Conservation (phyloP, 2,113 vertebrate species). For the Meriones unguiculatus region DNA sequence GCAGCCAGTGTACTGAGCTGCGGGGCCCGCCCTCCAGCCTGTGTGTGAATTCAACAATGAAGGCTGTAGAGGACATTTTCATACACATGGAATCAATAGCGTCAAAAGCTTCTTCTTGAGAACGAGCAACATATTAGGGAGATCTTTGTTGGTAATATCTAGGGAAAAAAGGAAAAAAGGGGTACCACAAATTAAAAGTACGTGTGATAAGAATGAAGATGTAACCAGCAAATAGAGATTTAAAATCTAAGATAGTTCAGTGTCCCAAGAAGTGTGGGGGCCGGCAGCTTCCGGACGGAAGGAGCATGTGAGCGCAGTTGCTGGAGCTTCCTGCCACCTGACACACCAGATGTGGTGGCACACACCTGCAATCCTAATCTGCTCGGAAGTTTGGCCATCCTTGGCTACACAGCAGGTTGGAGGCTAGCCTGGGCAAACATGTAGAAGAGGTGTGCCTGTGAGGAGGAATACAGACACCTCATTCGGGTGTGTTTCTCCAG, state of each 20-base stretch:
- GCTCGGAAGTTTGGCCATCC: not conserved
- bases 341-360: not conserved
- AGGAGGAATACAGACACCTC: not conserved
- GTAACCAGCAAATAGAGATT: not conserved
- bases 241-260: not conserved
- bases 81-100: not conserved
- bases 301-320: not conserved
- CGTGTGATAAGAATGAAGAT: not conserved
- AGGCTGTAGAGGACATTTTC: not conserved
- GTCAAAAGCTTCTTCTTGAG: not conserved
- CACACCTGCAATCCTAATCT: not conserved
- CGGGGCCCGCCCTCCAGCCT: not conserved
- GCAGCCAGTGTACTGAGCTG: not conserved
- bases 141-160: not conserved
- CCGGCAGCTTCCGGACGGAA: not conserved
- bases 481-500: not conserved
- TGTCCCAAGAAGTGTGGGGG: too few relatives aligned
- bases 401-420: not conserved
- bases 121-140: not conserved
- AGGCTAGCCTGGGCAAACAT: not conserved
- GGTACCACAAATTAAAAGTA: not conserved
- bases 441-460: not conserved
- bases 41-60: not conserved
- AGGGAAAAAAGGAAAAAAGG: not conserved
- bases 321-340: too few relatives aligned